Percentiles rank a stretch among this genome's conserved stretches.
phyloP scores from a whole-genome alignment of 2,113 vertebrate species.

The Colaptes auratus region DNA sequence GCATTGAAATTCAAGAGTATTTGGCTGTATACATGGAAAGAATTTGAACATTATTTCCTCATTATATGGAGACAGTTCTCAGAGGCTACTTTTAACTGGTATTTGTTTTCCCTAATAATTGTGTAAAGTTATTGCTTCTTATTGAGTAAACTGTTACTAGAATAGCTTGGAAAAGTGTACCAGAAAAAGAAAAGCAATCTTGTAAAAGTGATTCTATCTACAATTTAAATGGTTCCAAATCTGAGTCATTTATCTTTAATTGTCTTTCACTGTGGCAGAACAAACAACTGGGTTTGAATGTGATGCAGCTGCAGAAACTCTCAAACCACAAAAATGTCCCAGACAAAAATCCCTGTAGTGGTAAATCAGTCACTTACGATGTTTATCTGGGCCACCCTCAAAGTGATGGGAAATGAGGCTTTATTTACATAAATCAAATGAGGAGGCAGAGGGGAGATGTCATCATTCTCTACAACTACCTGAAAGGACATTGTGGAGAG shows the following conservation, averaged over 20 bases:
- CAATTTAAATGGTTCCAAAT: conserved; percentile 19
- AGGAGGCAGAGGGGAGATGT: no score
- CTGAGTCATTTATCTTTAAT: conserved; percentile 13
- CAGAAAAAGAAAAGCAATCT: not conserved
- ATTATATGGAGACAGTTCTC: not conserved
- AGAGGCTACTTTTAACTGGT: not conserved
- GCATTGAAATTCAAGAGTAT: not conserved
- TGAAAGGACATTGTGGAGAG: no score
- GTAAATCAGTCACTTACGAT: not conserved
- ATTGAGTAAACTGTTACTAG: not conserved
- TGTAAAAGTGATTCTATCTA: not conserved
- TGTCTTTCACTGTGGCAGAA: not conserved
- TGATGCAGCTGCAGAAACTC: conserved; percentile 1
- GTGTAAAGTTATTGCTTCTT: not conserved
- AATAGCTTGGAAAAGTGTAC: not conserved
- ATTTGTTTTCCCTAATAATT: conserved; percentile 11
- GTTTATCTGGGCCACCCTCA: not conserved
- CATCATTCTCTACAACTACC: no score
- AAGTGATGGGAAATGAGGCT: not conserved
- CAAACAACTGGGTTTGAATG: conserved; percentile 7
- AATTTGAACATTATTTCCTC: not conserved
- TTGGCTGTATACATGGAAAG: not conserved
- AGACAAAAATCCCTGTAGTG: not conserved
- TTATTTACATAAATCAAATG: not conserved
- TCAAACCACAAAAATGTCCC: not conserved